Conservation (phyloP, 2,888 invertebrate genomes). For the Ennomos quercinarius region DNA sequence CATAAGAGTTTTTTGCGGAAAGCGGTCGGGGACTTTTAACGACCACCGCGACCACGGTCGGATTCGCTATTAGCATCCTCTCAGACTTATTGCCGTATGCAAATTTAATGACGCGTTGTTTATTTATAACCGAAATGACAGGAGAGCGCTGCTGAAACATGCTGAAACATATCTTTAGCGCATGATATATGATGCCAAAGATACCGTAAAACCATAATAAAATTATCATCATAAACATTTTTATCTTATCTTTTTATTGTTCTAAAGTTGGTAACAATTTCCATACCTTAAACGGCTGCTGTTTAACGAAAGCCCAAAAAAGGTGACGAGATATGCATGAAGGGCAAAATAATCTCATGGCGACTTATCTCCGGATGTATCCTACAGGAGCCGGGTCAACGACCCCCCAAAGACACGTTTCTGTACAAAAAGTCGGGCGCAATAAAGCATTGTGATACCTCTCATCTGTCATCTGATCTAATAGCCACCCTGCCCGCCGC, state of each 20-base stretch:
- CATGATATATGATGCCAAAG: conserved; percentile 38
- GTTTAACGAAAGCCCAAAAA: conserved; percentile 58
- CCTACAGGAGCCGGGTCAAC: conserved; percentile 71
- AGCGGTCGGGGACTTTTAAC: conserved; percentile 60
- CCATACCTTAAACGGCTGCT: conserved; percentile 48
- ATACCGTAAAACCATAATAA: conserved; percentile 38
- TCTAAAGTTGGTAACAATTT: conserved; percentile 37
- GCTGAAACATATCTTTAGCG: conserved; percentile 49
- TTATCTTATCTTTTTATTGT: conserved; percentile 43
- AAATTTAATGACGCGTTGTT: conserved; percentile 71
- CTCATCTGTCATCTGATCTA: conserved; percentile 78
- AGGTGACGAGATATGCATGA: conserved; percentile 63
- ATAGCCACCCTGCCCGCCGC: conserved; percentile 59
- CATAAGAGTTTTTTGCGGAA: conserved; percentile 58
- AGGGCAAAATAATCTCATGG: conserved; percentile 63
- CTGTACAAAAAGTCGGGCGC: conserved; percentile 62
- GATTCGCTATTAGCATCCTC: conserved; percentile 58
- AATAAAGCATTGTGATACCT: conserved; percentile 75
- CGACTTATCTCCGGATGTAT: conserved; percentile 40
- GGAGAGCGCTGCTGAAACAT: conserved; percentile 51
- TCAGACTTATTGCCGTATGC: conserved; percentile 69
- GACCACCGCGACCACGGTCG: conserved; percentile 50
- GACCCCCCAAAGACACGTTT: conserved; percentile 72
- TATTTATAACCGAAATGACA: conserved; percentile 62
- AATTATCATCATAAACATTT: conserved; percentile 38